Evolutionary conservation across 2,888 invertebrate species (phyloP).

Genomic region (Nycteola revayana): DNA sequence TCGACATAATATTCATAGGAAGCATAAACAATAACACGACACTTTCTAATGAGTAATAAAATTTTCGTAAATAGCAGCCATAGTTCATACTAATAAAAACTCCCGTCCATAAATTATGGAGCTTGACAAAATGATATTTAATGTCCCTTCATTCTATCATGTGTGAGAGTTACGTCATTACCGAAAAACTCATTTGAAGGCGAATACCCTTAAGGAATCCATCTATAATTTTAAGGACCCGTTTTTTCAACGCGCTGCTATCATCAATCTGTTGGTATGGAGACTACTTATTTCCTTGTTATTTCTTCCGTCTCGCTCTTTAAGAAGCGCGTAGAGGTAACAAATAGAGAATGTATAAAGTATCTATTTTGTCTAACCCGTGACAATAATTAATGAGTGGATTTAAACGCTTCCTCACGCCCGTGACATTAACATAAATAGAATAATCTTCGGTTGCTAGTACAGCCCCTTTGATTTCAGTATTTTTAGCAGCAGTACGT

Average conservation of each 20-base stretch:
- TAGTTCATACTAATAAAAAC: conserved; percentile 58
- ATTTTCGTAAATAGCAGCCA: conserved; percentile 53
- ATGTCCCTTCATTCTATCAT: conserved; percentile 58
- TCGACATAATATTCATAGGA: conserved; percentile 41
- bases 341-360: conserved; percentile 78
- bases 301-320: conserved; percentile 71
- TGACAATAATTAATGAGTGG: conserved; percentile 82
- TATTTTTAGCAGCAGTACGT: conserved; percentile 69
- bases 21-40: conserved; percentile 54
- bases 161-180: conserved; percentile 65
- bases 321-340: conserved; percentile 61
- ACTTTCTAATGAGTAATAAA: conserved; percentile 58
- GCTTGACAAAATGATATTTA: conserved; percentile 78
- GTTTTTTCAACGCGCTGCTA: conserved; percentile 66
- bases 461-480: conserved; percentile 76
- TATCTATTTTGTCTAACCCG: conserved; percentile 79
- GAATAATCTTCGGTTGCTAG: conserved; percentile 73
- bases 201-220: conserved; percentile 58
- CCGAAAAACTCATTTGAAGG: conserved; percentile 65
- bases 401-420: conserved; percentile 83
- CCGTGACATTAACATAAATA: conserved; percentile 82
- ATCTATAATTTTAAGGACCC: conserved; percentile 69
- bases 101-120: conserved; percentile 61
- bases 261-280: conserved; percentile 71
- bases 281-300: conserved; percentile 69